Evolutionary conservation across 35 echinoderm and acorn worm genomes (phyloP), one percentile per base, ranked within the genome.

Genomic region (Acanthaster planci): DNA sequence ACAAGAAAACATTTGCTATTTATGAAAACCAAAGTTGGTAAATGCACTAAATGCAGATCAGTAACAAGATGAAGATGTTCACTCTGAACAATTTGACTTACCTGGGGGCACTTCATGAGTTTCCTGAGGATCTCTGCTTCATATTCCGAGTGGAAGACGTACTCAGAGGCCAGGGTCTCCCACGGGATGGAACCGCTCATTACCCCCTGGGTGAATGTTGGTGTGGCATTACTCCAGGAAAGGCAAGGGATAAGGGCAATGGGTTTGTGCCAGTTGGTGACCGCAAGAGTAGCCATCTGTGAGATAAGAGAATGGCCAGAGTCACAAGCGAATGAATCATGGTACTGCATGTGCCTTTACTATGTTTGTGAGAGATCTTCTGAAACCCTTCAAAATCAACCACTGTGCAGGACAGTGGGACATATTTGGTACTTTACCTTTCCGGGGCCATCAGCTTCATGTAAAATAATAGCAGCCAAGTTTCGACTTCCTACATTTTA

Each of bases 171-270:
- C 32, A 92, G 78, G 19, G 92, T 58, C 22, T 87, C 68, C 93
- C 94, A 97, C 1, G 94, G 90, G 21, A 97, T 89, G 27, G 94
- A 44, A 26, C 86, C 90, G 32, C 90, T 92, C 59, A 97, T 57
- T 0, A 90, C 94, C 32, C 94, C 90, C 30, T 87, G 56, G 0
- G 94, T 97, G 78, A 97, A 97, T 40, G 89, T 90, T 5, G 94
- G 94, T 0, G 94, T 97, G 12, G 94, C 94, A 84, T 86, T 92
- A 59, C 86, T 90, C 94, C 94, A 97, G 3, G 94, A 97, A 0
- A 97, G 84, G 51, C 94, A 92, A 0, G 94, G 94, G 18, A 97
- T 87, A 27, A 92, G 59, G 14, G 90, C 76, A 39, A 97, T 89
- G 14, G 94, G 94, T 60, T 97, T 92, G 52, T 97, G 80, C 94